These are phyloP conservation scores for Squalus acanthias DNA, from an alignment of 2,797 vertebrate species.

Conservation along the genomic window DNA sequence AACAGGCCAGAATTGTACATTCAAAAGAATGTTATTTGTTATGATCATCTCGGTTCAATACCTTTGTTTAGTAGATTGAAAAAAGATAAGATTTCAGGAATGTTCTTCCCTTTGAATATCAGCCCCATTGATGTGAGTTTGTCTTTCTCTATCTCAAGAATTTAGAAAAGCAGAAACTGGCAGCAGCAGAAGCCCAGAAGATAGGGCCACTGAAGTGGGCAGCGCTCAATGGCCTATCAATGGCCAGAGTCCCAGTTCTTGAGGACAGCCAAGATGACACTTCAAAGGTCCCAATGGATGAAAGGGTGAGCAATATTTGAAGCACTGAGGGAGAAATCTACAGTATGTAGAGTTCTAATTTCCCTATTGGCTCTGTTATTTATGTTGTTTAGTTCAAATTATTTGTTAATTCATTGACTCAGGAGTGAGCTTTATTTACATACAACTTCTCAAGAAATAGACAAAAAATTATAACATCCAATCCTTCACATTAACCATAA, in stretches of 20 bases:
- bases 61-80: constrained; percentile 53
- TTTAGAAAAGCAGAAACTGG: constrained; percentile 94
- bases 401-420: neutral
- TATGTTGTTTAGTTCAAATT: neutral
- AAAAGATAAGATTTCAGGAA: constrained; percentile 48
- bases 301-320: constrained; percentile 69
- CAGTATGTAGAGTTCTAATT: neutral
- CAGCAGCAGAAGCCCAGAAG: constrained; percentile 86
- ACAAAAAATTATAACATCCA: neutral
- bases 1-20: constrained; percentile 50
- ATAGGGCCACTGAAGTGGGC: constrained; percentile 88
- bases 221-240: constrained; percentile 83
- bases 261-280: constrained; percentile 72
- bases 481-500: neutral
- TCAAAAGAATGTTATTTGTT: constrained; percentile 42
- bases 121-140: constrained; percentile 59
- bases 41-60: constrained; percentile 57
- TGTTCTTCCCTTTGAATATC: neutral
- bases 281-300: constrained; percentile 74
- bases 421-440: neutral
- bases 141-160: constrained; percentile 79
- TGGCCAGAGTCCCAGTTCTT: constrained; percentile 75
- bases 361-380: too few species aligned
- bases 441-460: too few species aligned
- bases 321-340: neutral